phyloP scores from a whole-genome alignment of 1,140 invertebrate species.

The Drosophila arawakana region DNA sequence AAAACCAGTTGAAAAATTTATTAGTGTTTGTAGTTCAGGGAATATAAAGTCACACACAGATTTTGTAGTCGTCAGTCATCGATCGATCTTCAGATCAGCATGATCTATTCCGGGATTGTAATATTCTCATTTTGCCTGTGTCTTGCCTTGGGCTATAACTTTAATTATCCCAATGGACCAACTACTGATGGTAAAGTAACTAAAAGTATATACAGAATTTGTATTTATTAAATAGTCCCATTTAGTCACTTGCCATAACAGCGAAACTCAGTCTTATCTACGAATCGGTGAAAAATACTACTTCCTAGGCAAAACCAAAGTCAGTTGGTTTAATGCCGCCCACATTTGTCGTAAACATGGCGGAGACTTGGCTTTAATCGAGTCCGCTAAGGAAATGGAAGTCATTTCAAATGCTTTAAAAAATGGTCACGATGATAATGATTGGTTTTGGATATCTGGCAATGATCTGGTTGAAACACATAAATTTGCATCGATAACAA shows the following conservation, averaged over 20 bases:
- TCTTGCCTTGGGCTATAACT: not conserved
- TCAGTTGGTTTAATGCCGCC: constrained; percentile 28
- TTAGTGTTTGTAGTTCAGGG: not conserved
- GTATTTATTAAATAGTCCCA: not conserved
- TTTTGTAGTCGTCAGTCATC: not conserved
- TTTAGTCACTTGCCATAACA: constrained; percentile 8
- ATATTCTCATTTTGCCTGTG: not conserved
- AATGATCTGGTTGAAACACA: constrained; percentile 37
- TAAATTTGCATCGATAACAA: constrained; percentile 27
- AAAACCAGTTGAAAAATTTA: no score
- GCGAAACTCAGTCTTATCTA: not conserved
- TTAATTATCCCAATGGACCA: constrained; percentile 16
- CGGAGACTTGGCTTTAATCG: constrained; percentile 35
- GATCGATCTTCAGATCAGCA: not conserved
- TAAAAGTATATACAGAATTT: not conserved
- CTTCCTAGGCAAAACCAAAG: constrained; percentile 1
- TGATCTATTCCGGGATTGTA: not conserved
- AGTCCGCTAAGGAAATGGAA: constrained; percentile 25
- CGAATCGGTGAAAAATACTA: constrained; percentile 34
- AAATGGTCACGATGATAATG: not conserved
- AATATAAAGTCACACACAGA: constrained; percentile 1
- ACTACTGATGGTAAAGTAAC: constrained; percentile 4
- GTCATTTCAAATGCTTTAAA: constrained; percentile 8
- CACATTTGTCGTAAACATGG: constrained; percentile 18
- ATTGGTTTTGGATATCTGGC: constrained; percentile 42